These are phyloP conservation scores for Oligia strigilis DNA, from an alignment of 2,888 invertebrate species.

Conservation along the genomic window DNA sequence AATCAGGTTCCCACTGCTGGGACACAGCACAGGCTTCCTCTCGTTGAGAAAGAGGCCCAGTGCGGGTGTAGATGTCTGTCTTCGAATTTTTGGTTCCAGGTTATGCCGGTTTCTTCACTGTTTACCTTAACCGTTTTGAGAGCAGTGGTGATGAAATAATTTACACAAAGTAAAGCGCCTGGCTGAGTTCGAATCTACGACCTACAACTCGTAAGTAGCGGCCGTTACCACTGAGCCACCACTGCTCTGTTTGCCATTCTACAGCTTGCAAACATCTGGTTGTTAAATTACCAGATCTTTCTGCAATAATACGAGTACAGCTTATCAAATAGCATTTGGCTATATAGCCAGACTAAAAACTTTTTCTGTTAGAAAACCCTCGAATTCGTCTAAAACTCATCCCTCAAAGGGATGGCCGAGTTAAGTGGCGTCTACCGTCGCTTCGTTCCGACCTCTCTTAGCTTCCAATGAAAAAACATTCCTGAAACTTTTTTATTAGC, in stretches of 20 bases:
- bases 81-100: too few relatives aligned
- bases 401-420: conserved; percentile 34
- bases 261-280: not conserved
- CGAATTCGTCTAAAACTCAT: conserved; percentile 23
- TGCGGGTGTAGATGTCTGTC: too few relatives aligned
- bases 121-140: too few relatives aligned
- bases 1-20: too few relatives aligned
- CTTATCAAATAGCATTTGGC: not conserved
- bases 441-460: conserved; percentile 7
- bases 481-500: conserved; percentile 51
- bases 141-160: too few relatives aligned
- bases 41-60: too few relatives aligned
- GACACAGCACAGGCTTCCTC: too few relatives aligned
- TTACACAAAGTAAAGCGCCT: too few relatives aligned
- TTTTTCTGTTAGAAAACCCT: conserved; percentile 8
- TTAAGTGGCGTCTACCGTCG: conserved; percentile 40
- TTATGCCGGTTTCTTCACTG: too few relatives aligned
- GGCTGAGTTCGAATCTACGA: too few relatives aligned
- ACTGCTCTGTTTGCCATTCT: not conserved
- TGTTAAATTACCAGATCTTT: not conserved
- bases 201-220: too few relatives aligned
- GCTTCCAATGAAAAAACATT: conserved; percentile 44
- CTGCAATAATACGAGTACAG: not conserved
- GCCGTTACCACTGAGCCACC: too few relatives aligned
- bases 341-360: not conserved